Base-by-base conservation (phyloP, 2,888 invertebrate species). In the Hirtodrosophila histrioides region DNA sequence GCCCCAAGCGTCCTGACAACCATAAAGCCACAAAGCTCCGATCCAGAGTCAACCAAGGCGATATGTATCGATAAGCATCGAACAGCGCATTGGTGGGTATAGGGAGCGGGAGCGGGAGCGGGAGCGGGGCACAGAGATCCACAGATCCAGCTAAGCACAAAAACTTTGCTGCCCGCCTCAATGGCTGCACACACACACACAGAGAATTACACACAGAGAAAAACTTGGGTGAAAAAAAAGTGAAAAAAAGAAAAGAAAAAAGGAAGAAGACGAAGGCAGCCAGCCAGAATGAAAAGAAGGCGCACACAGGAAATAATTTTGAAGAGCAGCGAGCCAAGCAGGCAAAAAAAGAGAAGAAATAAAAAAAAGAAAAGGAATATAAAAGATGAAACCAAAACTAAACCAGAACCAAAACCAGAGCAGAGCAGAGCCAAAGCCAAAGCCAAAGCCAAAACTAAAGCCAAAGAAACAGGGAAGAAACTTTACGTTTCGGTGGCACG, bases 401-500 rank as follows among this genome's bases (percentile, higher is more conserved):
- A 61, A 53, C 64, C 53, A 53, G 39, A 58, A 41, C 39, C 53
- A 44, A 62, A 35, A 27, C 54, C 41, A n/a, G n/a, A n/a, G n/a
- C n/a, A n/a, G n/a, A n/a, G n/a, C n/a, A n/a, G n/a, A n/a, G n/a
- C n/a, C n/a, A 68, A 67, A 37, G 45, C 62, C 43, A 66, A 72
- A 71, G 23, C 55, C 41, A 68, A 68, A 35, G 46, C 62, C 44
- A 66, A 72, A 71, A 48, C 73, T 57, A 61, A 61, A 57, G 53
- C 73, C 54, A 58, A 68, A 48, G 74, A 72, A 72, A 62, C 71
- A 62, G 57, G 54, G 54, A 54, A 44, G 69, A 65, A 74, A 75
- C 74, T 75, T 74, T 74, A 49, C 75, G 65, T 69, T 74, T 74
- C 66, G 73, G 74, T 74, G 74, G 79, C 75, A 78, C 76, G 76